Conservation (phyloP, 2,113 vertebrate species). For the Eubucco bourcierii region DNA sequence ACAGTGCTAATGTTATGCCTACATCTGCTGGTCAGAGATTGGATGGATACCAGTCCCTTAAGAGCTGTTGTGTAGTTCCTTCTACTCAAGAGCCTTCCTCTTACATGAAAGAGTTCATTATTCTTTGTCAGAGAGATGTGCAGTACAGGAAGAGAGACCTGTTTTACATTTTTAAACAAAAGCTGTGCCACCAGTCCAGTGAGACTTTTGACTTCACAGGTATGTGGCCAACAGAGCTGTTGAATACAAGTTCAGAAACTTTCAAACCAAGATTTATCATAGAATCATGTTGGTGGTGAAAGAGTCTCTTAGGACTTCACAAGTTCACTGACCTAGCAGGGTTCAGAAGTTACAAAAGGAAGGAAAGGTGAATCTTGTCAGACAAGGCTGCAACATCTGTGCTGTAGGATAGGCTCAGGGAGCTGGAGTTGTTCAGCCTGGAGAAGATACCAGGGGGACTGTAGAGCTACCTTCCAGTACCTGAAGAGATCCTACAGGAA, state of each 20-base stretch:
- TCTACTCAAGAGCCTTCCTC: not conserved
- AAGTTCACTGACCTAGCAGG: not conserved
- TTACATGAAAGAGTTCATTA: not conserved
- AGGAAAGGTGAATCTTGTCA: not conserved
- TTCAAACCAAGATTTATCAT: not conserved
- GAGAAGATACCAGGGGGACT: no score
- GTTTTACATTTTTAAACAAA: not conserved
- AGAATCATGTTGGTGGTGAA: not conserved
- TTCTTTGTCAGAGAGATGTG: not conserved
- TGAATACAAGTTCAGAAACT: not conserved
- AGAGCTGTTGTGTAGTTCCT: not conserved
- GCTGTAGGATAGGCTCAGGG: no score
- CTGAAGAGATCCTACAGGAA: no score
- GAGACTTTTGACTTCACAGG: not conserved
- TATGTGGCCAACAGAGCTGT: not conserved
- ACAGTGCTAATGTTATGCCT: not conserved
- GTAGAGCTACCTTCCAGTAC: no score
- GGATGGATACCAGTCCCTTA: not conserved
- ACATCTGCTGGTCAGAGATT: fast-evolving
- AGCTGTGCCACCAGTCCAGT: not conserved
- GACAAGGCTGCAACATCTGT: not conserved
- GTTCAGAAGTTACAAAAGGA: not conserved
- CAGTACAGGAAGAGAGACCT: not conserved
- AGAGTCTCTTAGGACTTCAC: not conserved
- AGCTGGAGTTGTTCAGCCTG: no score